Base-by-base conservation (phyloP, 2,888 invertebrate genomes). In the Hyalella azteca region DNA sequence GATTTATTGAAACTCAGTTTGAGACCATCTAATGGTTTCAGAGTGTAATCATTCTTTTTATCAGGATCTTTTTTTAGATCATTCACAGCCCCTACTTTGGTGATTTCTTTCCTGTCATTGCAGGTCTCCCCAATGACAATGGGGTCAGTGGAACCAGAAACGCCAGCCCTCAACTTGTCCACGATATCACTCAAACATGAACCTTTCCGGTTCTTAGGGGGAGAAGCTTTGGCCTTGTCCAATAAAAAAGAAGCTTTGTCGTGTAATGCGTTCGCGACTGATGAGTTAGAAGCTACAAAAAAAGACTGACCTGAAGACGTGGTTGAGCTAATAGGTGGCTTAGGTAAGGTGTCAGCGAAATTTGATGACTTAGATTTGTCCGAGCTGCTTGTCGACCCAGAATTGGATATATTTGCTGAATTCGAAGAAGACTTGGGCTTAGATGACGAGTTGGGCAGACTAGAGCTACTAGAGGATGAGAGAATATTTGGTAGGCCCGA, bases 1-100 rank as follows among this genome's bases (percentile, higher is more conserved):
- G 95, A 95, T 89, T 96, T 96, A 86, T 95, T 96, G 39, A 96
- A 95, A 2, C 95, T 96, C 79, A 96, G 91, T 88, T 96, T 96
- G 89, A 96, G 94, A 86, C 95, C 95, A 22, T 92, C 92, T 87
- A 95, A 94, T 26, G 93, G 93, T 87, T 95, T 96, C 0, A 96
- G 94, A 92, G 94, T 94, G 86, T 95, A 95, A 79, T 79, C 86
- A 0, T 83, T 78, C 76, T 78, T 84, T 77, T 81, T 84, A 60
- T 79, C 83, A 32, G 77, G 77, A 22, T 82, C 81, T 40, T 85
- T 84, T 22, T 79, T 80, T n/a, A 39, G 78, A 2, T 83, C 81
- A 22, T 79, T 81, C 13, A 41, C 22, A 19, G 54, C 40, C 19
- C 80, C 81, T 39, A 54, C 50, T 77, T 79, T 84, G n/a, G 77